These are phyloP conservation scores for Rostratula benghalensis DNA, from an alignment of 2,113 vertebrate genomes.

Conservation along the genomic window DNA sequence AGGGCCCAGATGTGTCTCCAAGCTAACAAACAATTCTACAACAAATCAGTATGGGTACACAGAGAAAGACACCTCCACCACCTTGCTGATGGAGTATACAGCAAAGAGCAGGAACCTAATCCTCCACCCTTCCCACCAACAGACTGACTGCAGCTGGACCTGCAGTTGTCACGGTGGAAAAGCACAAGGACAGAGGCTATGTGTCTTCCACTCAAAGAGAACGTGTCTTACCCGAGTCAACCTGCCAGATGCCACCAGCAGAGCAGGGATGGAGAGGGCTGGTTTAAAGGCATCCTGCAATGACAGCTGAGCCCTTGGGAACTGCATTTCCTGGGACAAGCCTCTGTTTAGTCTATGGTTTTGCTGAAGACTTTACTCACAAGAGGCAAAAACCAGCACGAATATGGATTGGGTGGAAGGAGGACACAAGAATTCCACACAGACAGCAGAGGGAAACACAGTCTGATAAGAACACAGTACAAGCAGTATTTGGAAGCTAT, in stretches of 20 bases:
- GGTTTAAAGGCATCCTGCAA: not conserved
- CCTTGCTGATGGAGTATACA: not conserved
- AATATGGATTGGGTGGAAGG: not conserved
- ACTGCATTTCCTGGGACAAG: not conserved
- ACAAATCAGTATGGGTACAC: not conserved
- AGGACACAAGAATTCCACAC: not conserved
- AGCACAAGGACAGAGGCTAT: not conserved
- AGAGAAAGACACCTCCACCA: not conserved
- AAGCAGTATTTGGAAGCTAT: constrained; percentile 17
- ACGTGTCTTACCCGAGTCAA: not conserved
- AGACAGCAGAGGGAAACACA: not conserved
- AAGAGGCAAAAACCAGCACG: not conserved
- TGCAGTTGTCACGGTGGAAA: not conserved
- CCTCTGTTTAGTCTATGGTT: not conserved
- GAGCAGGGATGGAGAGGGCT: not conserved
- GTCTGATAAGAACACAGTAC: not conserved
- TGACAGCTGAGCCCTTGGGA: not conserved
- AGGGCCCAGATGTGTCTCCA: not conserved
- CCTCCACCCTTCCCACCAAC: not conserved
- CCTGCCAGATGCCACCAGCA: not conserved
- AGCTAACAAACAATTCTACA: not conserved
- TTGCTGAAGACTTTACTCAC: not conserved
- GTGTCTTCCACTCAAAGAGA: not conserved
- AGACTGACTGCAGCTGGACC: not conserved
- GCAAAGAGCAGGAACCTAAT: not conserved